Conservation (phyloP, 2,113 vertebrate genomes). For the Labrus mixtus region DNA sequence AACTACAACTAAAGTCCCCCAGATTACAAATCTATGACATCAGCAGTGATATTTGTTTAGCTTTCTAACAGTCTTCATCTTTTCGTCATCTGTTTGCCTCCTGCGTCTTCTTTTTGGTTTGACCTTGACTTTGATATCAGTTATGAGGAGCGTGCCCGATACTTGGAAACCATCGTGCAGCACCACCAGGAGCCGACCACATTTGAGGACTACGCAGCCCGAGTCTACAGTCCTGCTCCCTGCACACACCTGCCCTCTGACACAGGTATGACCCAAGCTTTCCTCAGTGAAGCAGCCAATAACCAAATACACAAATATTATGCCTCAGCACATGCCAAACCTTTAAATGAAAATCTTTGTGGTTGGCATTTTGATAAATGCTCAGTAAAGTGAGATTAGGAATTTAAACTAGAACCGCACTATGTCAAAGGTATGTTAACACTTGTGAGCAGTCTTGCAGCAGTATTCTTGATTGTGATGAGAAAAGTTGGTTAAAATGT, state of each 20-base stretch:
- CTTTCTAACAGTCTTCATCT: no score
- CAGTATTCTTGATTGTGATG: no score
- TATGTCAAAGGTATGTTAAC: not conserved
- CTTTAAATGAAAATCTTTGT: not conserved
- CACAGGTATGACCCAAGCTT: constrained; percentile 83
- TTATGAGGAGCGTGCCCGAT: constrained; percentile 96
- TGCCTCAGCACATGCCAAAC: not conserved
- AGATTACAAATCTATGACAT: no score
- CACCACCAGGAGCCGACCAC: constrained; percentile 96
- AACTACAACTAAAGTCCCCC: no score
- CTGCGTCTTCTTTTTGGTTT: constrained; percentile 14
- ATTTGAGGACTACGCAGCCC: constrained; percentile 97
- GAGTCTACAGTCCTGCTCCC: constrained; percentile 97
- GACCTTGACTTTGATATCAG: constrained; percentile 90
- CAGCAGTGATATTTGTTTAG: no score
- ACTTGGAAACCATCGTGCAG: constrained; percentile 95
- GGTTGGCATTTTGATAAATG: not conserved
- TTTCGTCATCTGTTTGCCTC: not conserved
- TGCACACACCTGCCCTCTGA: constrained; percentile 92
- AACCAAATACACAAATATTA: no score
- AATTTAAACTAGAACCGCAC: no score
- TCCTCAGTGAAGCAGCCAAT: not conserved
- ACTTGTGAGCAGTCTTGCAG: no score
- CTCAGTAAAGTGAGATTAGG: not conserved
- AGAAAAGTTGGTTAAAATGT: no score